These are phyloP conservation scores for Metaphire vulgaris DNA, from an alignment of 1,140 invertebrate genomes.

Conservation along the genomic window DNA sequence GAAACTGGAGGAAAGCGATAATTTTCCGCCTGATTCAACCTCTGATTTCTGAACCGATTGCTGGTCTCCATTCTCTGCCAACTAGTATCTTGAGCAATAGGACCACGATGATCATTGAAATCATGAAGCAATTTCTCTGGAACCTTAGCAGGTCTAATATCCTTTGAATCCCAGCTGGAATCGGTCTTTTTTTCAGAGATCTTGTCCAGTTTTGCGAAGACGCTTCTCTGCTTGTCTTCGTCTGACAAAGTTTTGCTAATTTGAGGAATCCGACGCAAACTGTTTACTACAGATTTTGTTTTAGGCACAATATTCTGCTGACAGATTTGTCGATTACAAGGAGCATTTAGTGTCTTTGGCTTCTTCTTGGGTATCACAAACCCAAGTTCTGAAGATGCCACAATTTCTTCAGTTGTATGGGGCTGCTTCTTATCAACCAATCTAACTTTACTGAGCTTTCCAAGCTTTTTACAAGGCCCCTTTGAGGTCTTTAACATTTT, in stretches of 20 bases:
- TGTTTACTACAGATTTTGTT: too few species aligned
- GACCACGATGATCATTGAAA: neutral
- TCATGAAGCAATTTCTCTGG: too few species aligned
- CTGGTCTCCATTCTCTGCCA: neutral
- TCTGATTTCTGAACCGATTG: neutral
- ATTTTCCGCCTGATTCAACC: too few species aligned
- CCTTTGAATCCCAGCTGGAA: too few species aligned
- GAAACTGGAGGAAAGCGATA: too few species aligned
- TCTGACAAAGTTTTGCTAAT: neutral
- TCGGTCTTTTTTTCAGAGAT: too few species aligned
- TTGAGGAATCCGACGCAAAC: too few species aligned
- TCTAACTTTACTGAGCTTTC: neutral
- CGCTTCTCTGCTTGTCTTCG: neutral
- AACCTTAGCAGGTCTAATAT: too few species aligned
- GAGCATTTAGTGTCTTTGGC: neutral
- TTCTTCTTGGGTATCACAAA: neutral
- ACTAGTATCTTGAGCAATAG: neutral
- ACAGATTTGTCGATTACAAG: too few species aligned
- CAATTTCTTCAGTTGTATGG: neutral
- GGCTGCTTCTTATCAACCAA: neutral
- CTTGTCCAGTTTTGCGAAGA: neutral
- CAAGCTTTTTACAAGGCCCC: too few species aligned
- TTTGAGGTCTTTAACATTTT: too few species aligned
- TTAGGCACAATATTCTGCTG: too few species aligned
- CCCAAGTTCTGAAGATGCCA: neutral